These are phyloP conservation scores for Morus bassanus DNA, from an alignment of 2,797 vertebrate species.

Conservation along the genomic window DNA sequence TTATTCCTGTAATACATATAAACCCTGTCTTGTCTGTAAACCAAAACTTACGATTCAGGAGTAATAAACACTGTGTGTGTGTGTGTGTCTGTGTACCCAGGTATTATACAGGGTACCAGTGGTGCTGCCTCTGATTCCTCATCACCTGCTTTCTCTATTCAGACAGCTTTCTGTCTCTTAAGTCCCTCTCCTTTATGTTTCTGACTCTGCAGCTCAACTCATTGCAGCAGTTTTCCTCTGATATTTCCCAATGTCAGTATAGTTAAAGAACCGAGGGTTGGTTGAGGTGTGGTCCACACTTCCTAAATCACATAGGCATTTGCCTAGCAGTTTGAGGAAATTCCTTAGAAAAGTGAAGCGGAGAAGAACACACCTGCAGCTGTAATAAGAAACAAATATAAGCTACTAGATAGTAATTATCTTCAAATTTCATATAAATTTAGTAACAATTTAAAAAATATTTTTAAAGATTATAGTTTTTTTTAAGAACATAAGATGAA, in stretches of 20 bases:
- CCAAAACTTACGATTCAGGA: accelerated
- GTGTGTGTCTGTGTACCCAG: not conserved
- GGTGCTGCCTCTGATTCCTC: not conserved
- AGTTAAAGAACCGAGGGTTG: not conserved
- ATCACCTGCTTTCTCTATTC: not conserved
- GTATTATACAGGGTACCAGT: not conserved
- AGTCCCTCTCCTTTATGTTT: not conserved
- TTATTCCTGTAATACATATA: not conserved
- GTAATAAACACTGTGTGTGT: not conserved
- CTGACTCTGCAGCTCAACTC: not conserved
- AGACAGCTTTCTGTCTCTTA: not conserved
- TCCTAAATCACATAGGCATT: not conserved
- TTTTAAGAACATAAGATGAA: not conserved
- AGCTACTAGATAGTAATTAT: not conserved
- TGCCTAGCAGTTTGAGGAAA: not conserved
- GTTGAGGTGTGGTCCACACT: not conserved
- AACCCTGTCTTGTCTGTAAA: not conserved
- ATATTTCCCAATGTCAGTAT: not conserved
- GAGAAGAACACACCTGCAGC: not conserved
- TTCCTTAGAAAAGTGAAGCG: not conserved
- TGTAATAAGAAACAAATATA: not conserved
- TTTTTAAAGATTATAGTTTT: not conserved
- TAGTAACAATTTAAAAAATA: not conserved
- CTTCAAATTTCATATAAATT: not conserved
- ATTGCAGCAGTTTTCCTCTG: no score